These are phyloP conservation scores for Enteromius anoplus DNA, from an alignment of 2,797 vertebrate genomes.

Conservation along the genomic window DNA sequence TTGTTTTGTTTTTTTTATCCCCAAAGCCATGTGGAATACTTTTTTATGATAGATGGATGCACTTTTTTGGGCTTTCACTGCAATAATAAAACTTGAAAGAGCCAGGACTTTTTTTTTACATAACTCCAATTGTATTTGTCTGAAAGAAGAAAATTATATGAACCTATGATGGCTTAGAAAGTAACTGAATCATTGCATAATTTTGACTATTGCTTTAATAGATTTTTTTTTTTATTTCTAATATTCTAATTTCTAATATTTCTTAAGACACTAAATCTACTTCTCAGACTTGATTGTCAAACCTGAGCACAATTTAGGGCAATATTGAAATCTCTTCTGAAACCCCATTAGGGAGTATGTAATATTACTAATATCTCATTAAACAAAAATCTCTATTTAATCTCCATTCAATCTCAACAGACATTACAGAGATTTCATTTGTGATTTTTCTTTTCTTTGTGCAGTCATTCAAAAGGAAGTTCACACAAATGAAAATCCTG, in stretches of 20 bases:
- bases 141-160: no score
- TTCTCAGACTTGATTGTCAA: not conserved
- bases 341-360: not conserved
- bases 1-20: no score
- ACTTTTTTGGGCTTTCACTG: no score
- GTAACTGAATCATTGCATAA: no score
- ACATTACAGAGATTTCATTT: not conserved
- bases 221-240: no score
- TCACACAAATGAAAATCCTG: conserved; percentile 21
- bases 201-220: no score
- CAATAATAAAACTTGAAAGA: no score
- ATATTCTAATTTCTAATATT: not conserved
- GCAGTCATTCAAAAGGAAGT: conserved; percentile 9
- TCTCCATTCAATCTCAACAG: not conserved
- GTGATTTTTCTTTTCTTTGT: not conserved
- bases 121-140: no score
- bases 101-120: no score
- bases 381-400: not conserved
- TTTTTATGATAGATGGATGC: no score
- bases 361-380: not conserved
- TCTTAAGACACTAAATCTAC: not conserved
- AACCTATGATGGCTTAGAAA: no score
- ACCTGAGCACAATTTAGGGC: not conserved
- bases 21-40: no score
- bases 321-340: not conserved